Evolutionary conservation across 2,888 invertebrate species (phyloP).

Genomic region (Drosophila anomelani): DNA sequence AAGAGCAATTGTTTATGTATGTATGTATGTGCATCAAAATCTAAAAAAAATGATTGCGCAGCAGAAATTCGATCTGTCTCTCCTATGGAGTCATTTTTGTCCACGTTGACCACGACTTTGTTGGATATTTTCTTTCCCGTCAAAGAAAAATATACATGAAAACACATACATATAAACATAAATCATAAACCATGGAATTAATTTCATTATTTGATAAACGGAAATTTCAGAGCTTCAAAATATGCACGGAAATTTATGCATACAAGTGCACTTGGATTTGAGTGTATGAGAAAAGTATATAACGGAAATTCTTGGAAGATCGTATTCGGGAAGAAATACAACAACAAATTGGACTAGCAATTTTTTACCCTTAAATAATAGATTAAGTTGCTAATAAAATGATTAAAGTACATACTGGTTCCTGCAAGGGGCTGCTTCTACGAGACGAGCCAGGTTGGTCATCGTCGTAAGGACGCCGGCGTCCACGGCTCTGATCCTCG

Average conservation of each 20-base stretch:
- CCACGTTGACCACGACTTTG: neutral
- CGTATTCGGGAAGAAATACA: neutral
- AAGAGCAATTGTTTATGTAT: neutral
- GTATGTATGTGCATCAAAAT: neutral
- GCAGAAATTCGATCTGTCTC: neutral
- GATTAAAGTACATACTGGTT: conserved; percentile 12
- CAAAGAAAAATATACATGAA: neutral
- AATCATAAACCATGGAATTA: neutral
- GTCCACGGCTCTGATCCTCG: conserved; percentile 34
- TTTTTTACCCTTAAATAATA: neutral
- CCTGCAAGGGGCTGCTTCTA: neutral
- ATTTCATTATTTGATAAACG: neutral
- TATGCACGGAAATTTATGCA: neutral
- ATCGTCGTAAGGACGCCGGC: conserved; percentile 26
- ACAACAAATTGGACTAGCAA: neutral
- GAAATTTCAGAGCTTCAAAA: neutral
- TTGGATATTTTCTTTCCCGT: neutral
- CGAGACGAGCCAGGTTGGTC: conserved; percentile 4
- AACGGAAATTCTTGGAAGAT: neutral
- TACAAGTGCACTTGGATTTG: neutral
- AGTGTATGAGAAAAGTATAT: neutral
- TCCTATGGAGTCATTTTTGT: neutral
- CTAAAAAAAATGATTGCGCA: neutral
- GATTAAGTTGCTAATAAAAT: neutral
- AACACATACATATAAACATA: neutral